Evolutionary conservation across 2,888 invertebrate genomes (phyloP).

Genomic region (Noctua janthe): DNA sequence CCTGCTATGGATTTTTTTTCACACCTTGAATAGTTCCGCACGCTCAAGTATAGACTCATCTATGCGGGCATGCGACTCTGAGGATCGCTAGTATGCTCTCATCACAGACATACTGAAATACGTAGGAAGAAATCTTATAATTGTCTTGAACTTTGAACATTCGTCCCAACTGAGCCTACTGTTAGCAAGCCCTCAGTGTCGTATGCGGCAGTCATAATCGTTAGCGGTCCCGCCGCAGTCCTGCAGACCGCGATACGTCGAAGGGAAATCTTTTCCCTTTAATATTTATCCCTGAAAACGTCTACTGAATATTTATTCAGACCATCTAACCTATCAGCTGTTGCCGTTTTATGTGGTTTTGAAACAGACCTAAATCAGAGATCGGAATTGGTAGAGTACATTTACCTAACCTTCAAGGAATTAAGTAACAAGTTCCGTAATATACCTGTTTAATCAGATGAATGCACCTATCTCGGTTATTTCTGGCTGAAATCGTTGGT

Average conservation of each 20-base stretch:
- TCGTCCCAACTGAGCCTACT: conserved; percentile 4
- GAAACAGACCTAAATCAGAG: neutral
- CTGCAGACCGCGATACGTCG: conserved; percentile 33
- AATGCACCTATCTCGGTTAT: neutral
- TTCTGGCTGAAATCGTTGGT: neutral
- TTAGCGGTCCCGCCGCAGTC: conserved; percentile 54
- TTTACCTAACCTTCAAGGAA: neutral
- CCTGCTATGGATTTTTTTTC: neutral
- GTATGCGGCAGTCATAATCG: conserved; percentile 57
- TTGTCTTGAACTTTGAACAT: neutral
- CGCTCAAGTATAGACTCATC: neutral
- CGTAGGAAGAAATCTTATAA: neutral
- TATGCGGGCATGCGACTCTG: neutral
- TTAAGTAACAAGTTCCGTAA: neutral
- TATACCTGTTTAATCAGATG: neutral
- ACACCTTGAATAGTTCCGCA: neutral
- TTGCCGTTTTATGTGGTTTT: neutral
- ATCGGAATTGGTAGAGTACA: neutral
- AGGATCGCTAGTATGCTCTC: neutral
- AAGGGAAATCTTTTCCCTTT: conserved; percentile 38
- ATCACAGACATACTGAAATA: neutral
- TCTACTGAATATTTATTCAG: conserved; percentile 33
- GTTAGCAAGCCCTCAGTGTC: neutral
- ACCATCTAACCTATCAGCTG: neutral
- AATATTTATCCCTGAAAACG: conserved; percentile 32